These are phyloP conservation scores for Lydus trimaculatus DNA, from an alignment of 2,888 invertebrate species.

Conservation along the genomic window DNA sequence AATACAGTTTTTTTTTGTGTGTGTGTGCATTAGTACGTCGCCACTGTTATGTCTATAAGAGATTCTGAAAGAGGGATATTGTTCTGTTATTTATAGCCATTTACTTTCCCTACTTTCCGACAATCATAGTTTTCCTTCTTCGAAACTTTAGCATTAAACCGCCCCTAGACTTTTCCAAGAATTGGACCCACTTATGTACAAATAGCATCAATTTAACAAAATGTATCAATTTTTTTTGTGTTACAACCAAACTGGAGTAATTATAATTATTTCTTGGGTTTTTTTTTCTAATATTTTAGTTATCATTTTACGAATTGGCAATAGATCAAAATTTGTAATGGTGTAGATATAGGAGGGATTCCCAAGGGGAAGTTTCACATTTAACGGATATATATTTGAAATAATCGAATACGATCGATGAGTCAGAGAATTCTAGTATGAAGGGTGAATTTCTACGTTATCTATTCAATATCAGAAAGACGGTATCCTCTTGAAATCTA, in stretches of 20 bases:
- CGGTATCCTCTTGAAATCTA: neutral
- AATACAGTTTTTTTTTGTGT: neutral
- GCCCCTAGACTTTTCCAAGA: slow-evolving; percentile 49
- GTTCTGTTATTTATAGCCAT: slow-evolving; percentile 55
- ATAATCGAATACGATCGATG: slow-evolving; percentile 4
- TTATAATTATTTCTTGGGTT: neutral
- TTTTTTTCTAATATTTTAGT: neutral
- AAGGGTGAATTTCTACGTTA: neutral
- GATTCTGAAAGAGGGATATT: slow-evolving; percentile 29
- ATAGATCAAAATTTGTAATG: slow-evolving; percentile 4
- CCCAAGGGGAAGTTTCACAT: slow-evolving; percentile 3
- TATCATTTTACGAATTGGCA: neutral
- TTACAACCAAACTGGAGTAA: neutral
- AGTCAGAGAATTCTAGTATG: neutral
- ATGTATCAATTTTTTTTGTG: neutral
- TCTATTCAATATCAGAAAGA: neutral
- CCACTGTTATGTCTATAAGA: slow-evolving; percentile 41
- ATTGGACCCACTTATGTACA: slow-evolving; percentile 45
- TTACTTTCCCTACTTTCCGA: slow-evolving; percentile 57
- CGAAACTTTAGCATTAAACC: slow-evolving; percentile 56
- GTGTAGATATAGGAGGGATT: neutral
- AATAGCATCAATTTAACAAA: neutral
- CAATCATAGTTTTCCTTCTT: slow-evolving; percentile 58
- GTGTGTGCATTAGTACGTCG: neutral
- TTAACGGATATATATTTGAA: slow-evolving; percentile 7